Evolutionary conservation across 2,797 vertebrate species (phyloP).

Genomic region (Darevskia mixta): DNA sequence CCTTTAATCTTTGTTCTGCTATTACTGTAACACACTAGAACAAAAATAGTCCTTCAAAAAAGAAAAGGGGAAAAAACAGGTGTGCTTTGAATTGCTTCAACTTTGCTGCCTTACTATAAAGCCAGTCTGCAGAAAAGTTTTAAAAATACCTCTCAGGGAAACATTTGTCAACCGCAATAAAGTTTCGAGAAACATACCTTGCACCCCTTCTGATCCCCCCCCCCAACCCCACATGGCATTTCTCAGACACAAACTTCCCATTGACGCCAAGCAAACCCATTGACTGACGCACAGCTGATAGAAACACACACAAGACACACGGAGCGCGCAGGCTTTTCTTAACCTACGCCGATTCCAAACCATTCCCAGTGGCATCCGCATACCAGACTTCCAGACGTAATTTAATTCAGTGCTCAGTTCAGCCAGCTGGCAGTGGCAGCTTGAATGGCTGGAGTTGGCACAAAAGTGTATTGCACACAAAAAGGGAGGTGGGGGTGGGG

Average conservation of each 20-base stretch:
- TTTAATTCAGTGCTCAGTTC: conserved; percentile 17
- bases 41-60: background rate
- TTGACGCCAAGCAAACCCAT: rapidly evolving
- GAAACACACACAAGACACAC: background rate
- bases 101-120: background rate
- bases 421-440: conserved; percentile 60
- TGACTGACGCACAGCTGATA: background rate
- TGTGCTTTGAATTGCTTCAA: background rate
- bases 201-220: background rate
- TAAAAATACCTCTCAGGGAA: background rate
- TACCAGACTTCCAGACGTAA: conserved; percentile 51
- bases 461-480: conserved; percentile 34
- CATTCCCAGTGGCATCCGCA: conserved; percentile 4
- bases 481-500: background rate
- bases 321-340: conserved; percentile 1
- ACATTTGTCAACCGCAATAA: too few relatives aligned
- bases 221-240: background rate
- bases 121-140: background rate
- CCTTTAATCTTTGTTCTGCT: background rate
- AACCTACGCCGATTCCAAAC: background rate
- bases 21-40: background rate
- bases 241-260: background rate
- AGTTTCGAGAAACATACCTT: background rate
- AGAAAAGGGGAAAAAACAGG: background rate
- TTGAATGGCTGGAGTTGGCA: conserved; percentile 61